Base-by-base conservation (phyloP, 2,888 invertebrate species). In the Petrophora chlorosata region DNA sequence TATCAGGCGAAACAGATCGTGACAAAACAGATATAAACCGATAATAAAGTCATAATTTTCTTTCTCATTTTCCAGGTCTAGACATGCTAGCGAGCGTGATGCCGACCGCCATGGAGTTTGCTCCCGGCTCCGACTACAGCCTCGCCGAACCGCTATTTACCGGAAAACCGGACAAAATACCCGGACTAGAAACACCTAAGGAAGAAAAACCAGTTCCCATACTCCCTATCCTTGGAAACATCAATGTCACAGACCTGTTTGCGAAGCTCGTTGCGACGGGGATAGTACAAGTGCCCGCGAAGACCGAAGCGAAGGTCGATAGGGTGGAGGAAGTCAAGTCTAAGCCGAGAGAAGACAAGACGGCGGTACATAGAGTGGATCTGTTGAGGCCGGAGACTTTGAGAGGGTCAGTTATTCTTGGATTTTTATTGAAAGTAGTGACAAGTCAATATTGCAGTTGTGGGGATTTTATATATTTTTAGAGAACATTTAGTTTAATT, bases 261-360 rank as follows among this genome's bases (percentile, higher is more conserved):
- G 94, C 95, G 53, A 96, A 96, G 78, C 84, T 98, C 4, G 94
- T 98, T 0, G 95, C 95, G 0, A 95, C 95, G 1, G 98, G 89
- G 7, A 84, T 86, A 0, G 85, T 88, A 1, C 73, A 76, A 8
- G 48, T 48, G 34, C 12, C 16, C n/a, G n/a, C 12, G 0, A 78
- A 76, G 28, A 61, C 59, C 2, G 76, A 80, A 3, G 53, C 39
- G 0, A 70, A 75, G 15, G 55, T 63, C 1, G 75, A 78, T 1
- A 66, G 65, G 12, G 67, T 61, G 1, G 79, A 79, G 13, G 65
- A 65, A 29, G 23, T 30, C 0, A 77, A 78, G 33, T 40, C 61
- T 2, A 81, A 79, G 29, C 66, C 65, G 0, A 77, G 60, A 22
- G 85, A 87, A 28, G 82, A 87, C 33, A 82, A 60, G 58, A 85